Conservation (phyloP, 2,113 vertebrate species). For the Eurystomus gularis region DNA sequence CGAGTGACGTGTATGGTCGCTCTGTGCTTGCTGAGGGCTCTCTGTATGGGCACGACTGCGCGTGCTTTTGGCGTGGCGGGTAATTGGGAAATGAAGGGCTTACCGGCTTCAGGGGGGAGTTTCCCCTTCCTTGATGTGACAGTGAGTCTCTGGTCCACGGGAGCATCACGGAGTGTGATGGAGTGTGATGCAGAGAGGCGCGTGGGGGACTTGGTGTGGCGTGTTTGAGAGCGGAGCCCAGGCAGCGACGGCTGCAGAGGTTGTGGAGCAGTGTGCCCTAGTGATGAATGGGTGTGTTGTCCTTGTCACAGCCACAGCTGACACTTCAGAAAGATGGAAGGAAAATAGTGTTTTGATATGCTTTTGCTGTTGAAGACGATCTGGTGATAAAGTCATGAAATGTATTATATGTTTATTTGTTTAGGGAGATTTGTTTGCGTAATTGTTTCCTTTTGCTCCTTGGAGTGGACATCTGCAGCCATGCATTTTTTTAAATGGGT, state of each 20-base stretch:
- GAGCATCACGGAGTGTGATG: neutral
- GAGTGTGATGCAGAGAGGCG: neutral
- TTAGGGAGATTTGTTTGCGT: neutral
- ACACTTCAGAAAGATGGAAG: neutral
- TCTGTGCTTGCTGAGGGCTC: too few species aligned
- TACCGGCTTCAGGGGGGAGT: accelerated
- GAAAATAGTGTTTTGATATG: neutral
- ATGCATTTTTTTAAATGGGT: too few species aligned
- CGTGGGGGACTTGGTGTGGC: accelerated
- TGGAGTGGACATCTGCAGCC: neutral
- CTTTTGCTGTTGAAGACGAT: neutral
- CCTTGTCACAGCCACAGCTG: neutral
- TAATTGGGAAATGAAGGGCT: neutral
- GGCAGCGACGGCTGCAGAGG: neutral
- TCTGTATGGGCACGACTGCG: accelerated
- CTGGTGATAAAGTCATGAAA: neutral
- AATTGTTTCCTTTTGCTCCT: neutral
- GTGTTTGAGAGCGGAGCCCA: too few species aligned
- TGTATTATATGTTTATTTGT: neutral
- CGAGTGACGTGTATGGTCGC: too few species aligned
- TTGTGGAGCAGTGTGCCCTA: neutral
- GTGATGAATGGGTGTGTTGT: accelerated
- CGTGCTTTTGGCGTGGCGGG: neutral
- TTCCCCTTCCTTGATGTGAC: neutral
- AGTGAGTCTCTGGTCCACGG: neutral